A percentile compares a stretch with the other conserved stretches of the same genome.
These are phyloP conservation scores for Pedicia rivosa DNA, from an alignment of 2,888 invertebrate species.

Conservation along the genomic window DNA sequence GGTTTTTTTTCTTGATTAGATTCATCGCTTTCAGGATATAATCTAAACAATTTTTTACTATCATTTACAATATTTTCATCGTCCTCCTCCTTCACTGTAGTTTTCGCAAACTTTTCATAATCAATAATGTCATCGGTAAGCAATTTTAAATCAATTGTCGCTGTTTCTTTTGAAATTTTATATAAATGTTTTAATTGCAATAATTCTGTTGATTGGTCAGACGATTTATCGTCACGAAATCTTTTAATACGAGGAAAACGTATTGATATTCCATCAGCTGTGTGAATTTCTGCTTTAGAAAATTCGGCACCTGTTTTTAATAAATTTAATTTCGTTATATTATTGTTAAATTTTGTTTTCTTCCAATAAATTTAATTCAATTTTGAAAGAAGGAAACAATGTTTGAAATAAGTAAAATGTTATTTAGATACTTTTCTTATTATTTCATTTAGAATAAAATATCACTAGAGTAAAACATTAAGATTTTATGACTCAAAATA, in stretches of 20 bases:
- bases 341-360: too few relatives aligned
- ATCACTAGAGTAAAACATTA: too few relatives aligned
- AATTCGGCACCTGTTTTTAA: slow-evolving; percentile 49
- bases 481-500: too few relatives aligned
- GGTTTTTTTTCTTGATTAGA: too few relatives aligned
- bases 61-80: too few relatives aligned
- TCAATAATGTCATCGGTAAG: slow-evolving; percentile 19
- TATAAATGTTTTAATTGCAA: slow-evolving; percentile 52
- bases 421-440: too few relatives aligned
- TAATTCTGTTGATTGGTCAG: slow-evolving; percentile 68
- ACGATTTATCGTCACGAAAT: slow-evolving; percentile 70
- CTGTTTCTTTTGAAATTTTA: slow-evolving; percentile 42
- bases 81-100: too few relatives aligned
- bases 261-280: slow-evolving; percentile 86
- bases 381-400: not conserved
- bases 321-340: not conserved
- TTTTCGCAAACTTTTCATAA: slow-evolving; percentile 9
- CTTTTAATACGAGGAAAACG: slow-evolving; percentile 79
- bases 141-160: slow-evolving; percentile 26
- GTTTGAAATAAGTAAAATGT: too few relatives aligned
- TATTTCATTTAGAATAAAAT: too few relatives aligned
- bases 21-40: too few relatives aligned
- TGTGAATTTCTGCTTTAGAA: slow-evolving; percentile 68
- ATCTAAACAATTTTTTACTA: too few relatives aligned
- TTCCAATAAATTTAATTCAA: not conserved